phyloP scores from a whole-genome alignment of 2,888 invertebrate genomes.

The Trachelus iudaicus region DNA sequence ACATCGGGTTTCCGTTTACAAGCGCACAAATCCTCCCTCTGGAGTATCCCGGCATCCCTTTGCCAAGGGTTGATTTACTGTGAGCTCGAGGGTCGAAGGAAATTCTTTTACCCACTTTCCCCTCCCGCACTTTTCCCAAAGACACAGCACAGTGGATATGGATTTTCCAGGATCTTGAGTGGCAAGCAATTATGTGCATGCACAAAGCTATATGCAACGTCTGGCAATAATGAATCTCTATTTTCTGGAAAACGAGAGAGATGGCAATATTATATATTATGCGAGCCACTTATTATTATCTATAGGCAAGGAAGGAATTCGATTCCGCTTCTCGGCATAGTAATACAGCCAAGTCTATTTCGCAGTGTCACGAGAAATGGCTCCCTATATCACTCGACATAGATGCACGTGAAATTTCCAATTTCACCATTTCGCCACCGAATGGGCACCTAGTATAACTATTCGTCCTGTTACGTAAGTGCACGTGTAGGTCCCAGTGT shows the following conservation, averaged over 20 bases:
- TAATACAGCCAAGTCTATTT: constrained; percentile 56
- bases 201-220: not conserved
- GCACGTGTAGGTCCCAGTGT: not conserved
- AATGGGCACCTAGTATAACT: not conserved
- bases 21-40: constrained; percentile 53
- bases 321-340: constrained; percentile 36
- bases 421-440: constrained; percentile 35
- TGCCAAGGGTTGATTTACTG: constrained; percentile 57
- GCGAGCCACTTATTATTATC: not conserved
- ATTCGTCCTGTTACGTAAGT: not conserved
- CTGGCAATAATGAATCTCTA: not conserved
- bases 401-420: constrained; percentile 55
- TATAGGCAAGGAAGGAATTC: constrained; percentile 26
- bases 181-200: not conserved
- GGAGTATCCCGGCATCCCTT: not conserved
- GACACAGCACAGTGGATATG: not conserved
- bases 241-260: not conserved
- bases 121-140: not conserved
- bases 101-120: constrained; percentile 4
- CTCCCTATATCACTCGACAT: constrained; percentile 45
- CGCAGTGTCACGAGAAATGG: constrained; percentile 57
- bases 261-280: not conserved
- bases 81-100: constrained; percentile 50
- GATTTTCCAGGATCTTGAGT: not conserved
- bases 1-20: constrained; percentile 54